Percentiles rank a stretch among this genome's conserved stretches.
These are phyloP conservation scores for Sinopyrophorus schimmeli DNA, from an alignment of 2,888 invertebrate species.

Conservation along the genomic window DNA sequence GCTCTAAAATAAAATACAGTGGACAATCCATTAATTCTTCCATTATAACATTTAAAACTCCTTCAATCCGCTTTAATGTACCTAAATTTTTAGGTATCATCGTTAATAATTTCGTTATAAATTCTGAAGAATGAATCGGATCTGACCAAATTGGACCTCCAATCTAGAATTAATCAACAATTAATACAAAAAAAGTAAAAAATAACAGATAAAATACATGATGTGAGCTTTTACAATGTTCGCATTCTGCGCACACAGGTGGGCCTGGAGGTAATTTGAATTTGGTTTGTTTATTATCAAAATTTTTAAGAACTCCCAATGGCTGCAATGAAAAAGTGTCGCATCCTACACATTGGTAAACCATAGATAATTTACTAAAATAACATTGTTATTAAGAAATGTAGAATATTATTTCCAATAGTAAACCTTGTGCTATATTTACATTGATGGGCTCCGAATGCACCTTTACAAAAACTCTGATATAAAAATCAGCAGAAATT, in stretches of 20 bases:
- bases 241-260: constrained; percentile 67
- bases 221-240: constrained; percentile 74
- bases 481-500: constrained; percentile 94
- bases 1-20: constrained; percentile 83
- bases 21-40: constrained; percentile 87
- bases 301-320: constrained; percentile 67
- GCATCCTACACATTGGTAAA: constrained; percentile 91
- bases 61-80: constrained; percentile 76
- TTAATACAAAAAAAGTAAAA: constrained; percentile 25
- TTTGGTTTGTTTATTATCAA: constrained; percentile 63
- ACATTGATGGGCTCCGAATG: constrained; percentile 79
- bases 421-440: constrained; percentile 87
- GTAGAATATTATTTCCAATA: too few species aligned
- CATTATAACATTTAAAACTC: constrained; percentile 76
- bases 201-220: constrained; percentile 69
- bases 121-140: constrained; percentile 77
- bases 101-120: constrained; percentile 70
- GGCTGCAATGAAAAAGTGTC: constrained; percentile 78
- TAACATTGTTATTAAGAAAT: too few species aligned
- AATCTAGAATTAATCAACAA: constrained; percentile 58
- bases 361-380: constrained; percentile 79
- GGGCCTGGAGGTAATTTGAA: constrained; percentile 72
- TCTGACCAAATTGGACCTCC: constrained; percentile 96
- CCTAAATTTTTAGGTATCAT: constrained; percentile 58
- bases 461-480: constrained; percentile 89